A percentile compares a stretch with the other conserved stretches of the same genome.
These are phyloP conservation scores for Pagetopsis macropterus DNA, from an alignment of 2,797 vertebrate species.

Conservation along the genomic window DNA sequence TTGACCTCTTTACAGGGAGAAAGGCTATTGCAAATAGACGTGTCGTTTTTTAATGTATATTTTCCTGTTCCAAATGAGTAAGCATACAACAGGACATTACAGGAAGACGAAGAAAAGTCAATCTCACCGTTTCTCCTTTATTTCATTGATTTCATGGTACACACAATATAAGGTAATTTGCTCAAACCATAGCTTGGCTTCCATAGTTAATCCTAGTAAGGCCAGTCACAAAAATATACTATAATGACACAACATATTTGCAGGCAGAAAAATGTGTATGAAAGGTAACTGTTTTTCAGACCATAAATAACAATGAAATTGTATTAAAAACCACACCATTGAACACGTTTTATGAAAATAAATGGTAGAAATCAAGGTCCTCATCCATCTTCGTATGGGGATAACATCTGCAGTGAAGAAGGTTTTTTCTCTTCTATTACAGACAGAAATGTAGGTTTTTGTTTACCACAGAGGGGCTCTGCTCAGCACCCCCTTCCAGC, in stretches of 20 bases:
- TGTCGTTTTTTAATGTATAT: too few relatives aligned
- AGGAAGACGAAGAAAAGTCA: neutral
- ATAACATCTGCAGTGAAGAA: neutral
- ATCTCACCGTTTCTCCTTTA: neutral
- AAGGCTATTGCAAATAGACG: too few relatives aligned
- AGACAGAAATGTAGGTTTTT: neutral
- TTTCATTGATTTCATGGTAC: neutral
- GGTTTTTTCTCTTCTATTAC: neutral
- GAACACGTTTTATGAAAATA: neutral
- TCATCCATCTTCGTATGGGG: neutral
- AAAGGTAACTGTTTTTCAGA: neutral
- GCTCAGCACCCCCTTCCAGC: slow-evolving; percentile 80
- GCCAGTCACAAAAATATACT: neutral
- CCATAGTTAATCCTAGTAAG: neutral
- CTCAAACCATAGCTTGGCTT: neutral
- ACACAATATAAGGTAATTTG: slow-evolving; percentile 4
- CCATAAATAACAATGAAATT: neutral
- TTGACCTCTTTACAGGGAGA: too few relatives aligned
- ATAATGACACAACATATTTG: neutral
- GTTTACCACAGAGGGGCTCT: slow-evolving; percentile 83
- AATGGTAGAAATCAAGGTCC: neutral
- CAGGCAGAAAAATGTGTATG: neutral
- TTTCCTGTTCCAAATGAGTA: too few relatives aligned
- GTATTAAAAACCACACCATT: too few relatives aligned
- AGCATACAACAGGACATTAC: too few relatives aligned